phyloP scores from a whole-genome alignment of 2,113 vertebrate genomes.

The Macquaria australasica region DNA sequence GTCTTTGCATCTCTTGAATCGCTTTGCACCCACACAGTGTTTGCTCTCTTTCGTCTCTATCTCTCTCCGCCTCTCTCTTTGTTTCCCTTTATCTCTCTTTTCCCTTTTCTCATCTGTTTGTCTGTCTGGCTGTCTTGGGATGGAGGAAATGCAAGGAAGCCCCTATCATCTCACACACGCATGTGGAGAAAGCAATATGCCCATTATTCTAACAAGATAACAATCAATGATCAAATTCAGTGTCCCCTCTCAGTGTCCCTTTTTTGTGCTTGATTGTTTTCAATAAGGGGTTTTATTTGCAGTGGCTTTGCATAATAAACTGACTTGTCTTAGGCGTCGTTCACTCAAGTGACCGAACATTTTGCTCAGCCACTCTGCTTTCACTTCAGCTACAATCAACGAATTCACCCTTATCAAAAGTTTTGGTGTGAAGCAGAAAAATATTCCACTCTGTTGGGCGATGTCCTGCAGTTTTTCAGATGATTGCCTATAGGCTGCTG shows the following conservation, averaged over 20 bases:
- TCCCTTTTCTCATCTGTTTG: background rate
- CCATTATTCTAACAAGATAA: constrained; percentile 18
- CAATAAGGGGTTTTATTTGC: background rate
- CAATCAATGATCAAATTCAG: constrained; percentile 14
- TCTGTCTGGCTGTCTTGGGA: constrained; percentile 8
- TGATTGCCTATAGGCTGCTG: constrained; percentile 52
- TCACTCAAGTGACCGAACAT: background rate
- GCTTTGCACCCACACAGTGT: constrained; percentile 53
- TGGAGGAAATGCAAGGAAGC: constrained; percentile 5
- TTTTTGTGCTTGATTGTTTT: constrained; percentile 2
- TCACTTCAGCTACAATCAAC: background rate
- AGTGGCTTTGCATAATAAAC: background rate
- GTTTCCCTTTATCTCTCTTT: constrained; percentile 11
- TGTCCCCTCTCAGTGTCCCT: background rate
- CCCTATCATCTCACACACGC: background rate
- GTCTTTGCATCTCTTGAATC: constrained; percentile 52
- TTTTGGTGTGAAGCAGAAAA: constrained; percentile 24
- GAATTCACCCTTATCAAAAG: constrained; percentile 16
- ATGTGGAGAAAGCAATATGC: background rate
- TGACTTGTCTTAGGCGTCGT: background rate
- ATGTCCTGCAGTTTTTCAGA: constrained; percentile 60
- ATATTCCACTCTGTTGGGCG: background rate
- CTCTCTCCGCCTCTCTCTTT: background rate
- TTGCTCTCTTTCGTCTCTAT: constrained; percentile 57
- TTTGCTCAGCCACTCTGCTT: background rate